Evolutionary conservation across 2,113 vertebrate genomes (phyloP), one percentile per base, ranked within the genome.

Genomic region (Nibea albiflora): DNA sequence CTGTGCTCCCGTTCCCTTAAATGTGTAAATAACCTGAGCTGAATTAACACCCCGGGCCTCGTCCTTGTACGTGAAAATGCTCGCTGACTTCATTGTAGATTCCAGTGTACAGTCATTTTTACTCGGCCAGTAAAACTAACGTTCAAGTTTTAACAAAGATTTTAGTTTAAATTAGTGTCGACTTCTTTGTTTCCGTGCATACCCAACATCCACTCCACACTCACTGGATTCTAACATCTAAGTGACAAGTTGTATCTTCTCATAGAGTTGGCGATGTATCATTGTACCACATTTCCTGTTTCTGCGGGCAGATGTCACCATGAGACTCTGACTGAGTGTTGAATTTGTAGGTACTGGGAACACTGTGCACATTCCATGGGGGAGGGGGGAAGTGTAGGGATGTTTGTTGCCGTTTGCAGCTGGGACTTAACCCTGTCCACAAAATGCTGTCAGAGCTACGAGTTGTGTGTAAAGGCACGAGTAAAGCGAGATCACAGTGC

Each of bases 351-450:
- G 42, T 77, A 17, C 46, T 58, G 68, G 54, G 26, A 57, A 61
- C 74, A 53, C 46, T 46, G 62, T 84, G 73, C 85, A 83, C 86
- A 76, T 75, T 83, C 56, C 72, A 54, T 64, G 63, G 72, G n/a
- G 8, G 26, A 70, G 76, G 71, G 60, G 72, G 24, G 8, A 42
- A 70, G 76, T 70, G 83, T 56, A 58, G 67, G 74, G 64, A 26
- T 31, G 62, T 50, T 81, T 82, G 81, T 82, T 72, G 58, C 50
- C 65, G 47, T 35, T 28, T 78, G 74, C 78, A 85, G 80, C 83
- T 78, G 28, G 75, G 73, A 75, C 73, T 53, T 1, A 9, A 12
- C 72, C 74, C 71, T 70, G 78, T 83, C 54, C 76, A 54, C 58
- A 63, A 76, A 71, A 11, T 44, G 46, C 39, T 15, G 8, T 9